Conservation (phyloP, 53 echinoderm and acorn worm species). For the Actinopyga echinites region DNA sequence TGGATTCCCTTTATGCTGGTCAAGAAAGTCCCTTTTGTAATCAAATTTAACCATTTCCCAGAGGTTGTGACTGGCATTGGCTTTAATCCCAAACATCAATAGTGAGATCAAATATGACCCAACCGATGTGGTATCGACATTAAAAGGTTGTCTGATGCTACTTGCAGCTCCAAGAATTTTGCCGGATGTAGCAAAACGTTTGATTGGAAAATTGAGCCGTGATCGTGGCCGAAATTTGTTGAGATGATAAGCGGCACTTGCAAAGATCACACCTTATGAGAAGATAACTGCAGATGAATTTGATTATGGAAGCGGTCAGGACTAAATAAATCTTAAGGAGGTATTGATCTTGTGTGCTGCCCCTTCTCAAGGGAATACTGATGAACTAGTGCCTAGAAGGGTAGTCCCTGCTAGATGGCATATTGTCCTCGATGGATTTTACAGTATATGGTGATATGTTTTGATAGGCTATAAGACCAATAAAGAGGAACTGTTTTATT, state of each 20-base stretch:
- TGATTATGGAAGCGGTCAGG: too few relatives aligned
- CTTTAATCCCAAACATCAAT: not conserved
- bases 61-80: not conserved
- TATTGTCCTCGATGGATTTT: too few relatives aligned
- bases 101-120: constrained; percentile 18
- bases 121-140: not conserved
- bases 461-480: too few relatives aligned
- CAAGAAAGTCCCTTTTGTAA: not conserved
- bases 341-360: too few relatives aligned
- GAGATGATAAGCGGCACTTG: not conserved
- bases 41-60: constrained; percentile 3
- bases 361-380: too few relatives aligned
- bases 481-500: too few relatives aligned
- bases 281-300: too few relatives aligned
- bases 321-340: too few relatives aligned
- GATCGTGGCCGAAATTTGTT: not conserved
- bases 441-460: too few relatives aligned
- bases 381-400: too few relatives aligned
- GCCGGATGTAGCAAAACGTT: not conserved
- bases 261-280: not conserved
- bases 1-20: not conserved
- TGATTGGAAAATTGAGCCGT: constrained; percentile 35
- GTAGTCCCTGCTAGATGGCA: too few relatives aligned
- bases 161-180: not conserved
- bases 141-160: too few relatives aligned